Conservation (phyloP, 2,797 vertebrate genomes). For the Avahi laniger region DNA sequence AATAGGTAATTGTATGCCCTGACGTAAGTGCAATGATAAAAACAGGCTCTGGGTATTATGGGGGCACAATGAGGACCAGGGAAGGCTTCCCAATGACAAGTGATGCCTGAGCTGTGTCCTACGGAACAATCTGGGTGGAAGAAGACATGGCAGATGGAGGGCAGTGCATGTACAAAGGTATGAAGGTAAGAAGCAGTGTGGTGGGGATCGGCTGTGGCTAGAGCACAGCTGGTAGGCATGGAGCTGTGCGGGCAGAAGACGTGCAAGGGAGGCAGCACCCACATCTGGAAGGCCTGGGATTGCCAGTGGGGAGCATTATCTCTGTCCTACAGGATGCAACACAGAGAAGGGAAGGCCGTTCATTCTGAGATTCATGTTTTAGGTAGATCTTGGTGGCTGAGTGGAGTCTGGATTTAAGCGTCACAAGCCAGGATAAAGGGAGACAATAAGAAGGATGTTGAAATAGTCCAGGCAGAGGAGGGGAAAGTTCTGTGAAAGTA, state of each 20-base stretch:
- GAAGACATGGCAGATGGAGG: background rate
- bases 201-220: background rate
- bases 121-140: background rate
- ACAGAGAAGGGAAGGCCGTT: no score
- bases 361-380: background rate
- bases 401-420: background rate
- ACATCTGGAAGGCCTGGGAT: no score
- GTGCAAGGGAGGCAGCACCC: background rate
- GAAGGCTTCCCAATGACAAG: background rate
- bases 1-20: background rate
- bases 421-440: background rate
- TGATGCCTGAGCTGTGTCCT: background rate
- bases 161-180: background rate
- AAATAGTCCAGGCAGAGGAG: background rate
- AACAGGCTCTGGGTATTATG: background rate
- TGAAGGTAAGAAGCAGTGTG: background rate
- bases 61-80: background rate
- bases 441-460: background rate
- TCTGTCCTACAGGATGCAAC: background rate
- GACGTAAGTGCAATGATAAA: background rate
- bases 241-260: background rate
- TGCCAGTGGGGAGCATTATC: fast-evolving
- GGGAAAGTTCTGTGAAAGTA: fast-evolving
- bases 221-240: background rate
- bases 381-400: background rate